phyloP scores from a whole-genome alignment of 2,888 invertebrate species.

The Stenoptilia bipunctidactyla region DNA sequence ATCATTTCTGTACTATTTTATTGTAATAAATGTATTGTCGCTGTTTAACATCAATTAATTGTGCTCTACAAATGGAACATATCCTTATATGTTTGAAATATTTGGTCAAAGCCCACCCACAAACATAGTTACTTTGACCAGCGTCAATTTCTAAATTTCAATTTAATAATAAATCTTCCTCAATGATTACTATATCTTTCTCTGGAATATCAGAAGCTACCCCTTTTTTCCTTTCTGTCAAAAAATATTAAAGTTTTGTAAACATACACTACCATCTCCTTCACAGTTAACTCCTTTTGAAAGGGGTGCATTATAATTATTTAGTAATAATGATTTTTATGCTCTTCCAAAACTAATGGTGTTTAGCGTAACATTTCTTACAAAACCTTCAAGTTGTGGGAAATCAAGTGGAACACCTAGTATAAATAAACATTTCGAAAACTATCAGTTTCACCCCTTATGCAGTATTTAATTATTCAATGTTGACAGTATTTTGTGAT shows the following conservation, averaged over 20 bases:
- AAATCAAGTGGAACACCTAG: too few relatives aligned
- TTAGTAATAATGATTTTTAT: too few relatives aligned
- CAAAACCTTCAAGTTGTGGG: too few relatives aligned
- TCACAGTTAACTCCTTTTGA: slow-evolving; percentile 17
- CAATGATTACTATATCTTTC: slow-evolving; percentile 7
- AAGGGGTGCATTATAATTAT: slow-evolving; percentile 13
- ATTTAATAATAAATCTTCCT: too few relatives aligned
- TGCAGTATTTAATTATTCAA: too few relatives aligned
- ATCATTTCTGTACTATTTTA: slow-evolving; percentile 6
- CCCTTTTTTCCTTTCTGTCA: too few relatives aligned
- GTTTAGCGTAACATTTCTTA: slow-evolving; percentile 11
- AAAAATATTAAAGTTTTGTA: slow-evolving; percentile 9
- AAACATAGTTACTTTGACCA: slow-evolving; percentile 18
- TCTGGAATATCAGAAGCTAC: too few relatives aligned
- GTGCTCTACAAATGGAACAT: slow-evolving; percentile 10
- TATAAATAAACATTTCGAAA: too few relatives aligned
- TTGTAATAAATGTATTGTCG: not conserved
- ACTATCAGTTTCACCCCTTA: too few relatives aligned
- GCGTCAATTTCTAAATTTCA: slow-evolving; percentile 5
- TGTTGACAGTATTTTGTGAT: too few relatives aligned
- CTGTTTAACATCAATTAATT: slow-evolving; percentile 1
- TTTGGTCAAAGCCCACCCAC: slow-evolving; percentile 17
- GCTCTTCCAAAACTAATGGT: slow-evolving; percentile 16
- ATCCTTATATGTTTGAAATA: slow-evolving; percentile 12
- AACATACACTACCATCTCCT: slow-evolving; percentile 11